A percentile compares a stretch with the other conserved stretches of the same genome.
Conservation (phyloP, 1,140 invertebrate species). For the Helicoverpa zea region DNA sequence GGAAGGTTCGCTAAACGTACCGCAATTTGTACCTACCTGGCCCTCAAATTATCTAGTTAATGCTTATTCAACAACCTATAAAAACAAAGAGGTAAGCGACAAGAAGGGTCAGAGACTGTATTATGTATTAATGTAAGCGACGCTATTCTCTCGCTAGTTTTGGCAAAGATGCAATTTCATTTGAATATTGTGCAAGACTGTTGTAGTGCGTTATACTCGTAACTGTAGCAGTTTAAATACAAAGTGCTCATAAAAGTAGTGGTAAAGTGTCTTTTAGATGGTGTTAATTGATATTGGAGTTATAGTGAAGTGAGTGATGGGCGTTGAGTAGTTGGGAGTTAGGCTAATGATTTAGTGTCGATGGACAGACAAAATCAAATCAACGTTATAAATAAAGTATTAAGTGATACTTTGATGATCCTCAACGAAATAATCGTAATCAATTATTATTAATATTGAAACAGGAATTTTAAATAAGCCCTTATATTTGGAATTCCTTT, state of each 20-base stretch:
- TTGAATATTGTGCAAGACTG: slow-evolving; percentile 86
- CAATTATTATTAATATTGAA: no score
- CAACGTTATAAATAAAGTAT: no score
- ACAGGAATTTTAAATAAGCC: no score
- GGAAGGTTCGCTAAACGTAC: slow-evolving; percentile 51
- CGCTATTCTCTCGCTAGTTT: slow-evolving; percentile 83
- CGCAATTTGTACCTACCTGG: slow-evolving; percentile 64
- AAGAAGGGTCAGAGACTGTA: slow-evolving; percentile 79
- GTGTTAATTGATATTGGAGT: slow-evolving; percentile 63
- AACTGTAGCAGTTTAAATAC: slow-evolving; percentile 83
- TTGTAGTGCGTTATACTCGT: slow-evolving; percentile 78
- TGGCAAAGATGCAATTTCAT: slow-evolving; percentile 87
- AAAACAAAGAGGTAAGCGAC: slow-evolving; percentile 78
- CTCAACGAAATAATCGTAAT: no score
- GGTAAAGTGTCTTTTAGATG: slow-evolving; percentile 55
- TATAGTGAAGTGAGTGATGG: background rate
- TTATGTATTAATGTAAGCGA: slow-evolving; percentile 85
- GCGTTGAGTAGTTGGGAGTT: background rate
- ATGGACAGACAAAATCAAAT: no score
- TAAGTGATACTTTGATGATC: no score
- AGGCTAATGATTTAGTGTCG: no score
- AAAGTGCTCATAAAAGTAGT: slow-evolving; percentile 82
- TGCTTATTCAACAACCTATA: slow-evolving; percentile 78
- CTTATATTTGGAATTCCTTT: no score
- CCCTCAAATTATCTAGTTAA: slow-evolving; percentile 72